phyloP scores from a whole-genome alignment of 2,113 vertebrate species.

The Cavia porcellus region DNA sequence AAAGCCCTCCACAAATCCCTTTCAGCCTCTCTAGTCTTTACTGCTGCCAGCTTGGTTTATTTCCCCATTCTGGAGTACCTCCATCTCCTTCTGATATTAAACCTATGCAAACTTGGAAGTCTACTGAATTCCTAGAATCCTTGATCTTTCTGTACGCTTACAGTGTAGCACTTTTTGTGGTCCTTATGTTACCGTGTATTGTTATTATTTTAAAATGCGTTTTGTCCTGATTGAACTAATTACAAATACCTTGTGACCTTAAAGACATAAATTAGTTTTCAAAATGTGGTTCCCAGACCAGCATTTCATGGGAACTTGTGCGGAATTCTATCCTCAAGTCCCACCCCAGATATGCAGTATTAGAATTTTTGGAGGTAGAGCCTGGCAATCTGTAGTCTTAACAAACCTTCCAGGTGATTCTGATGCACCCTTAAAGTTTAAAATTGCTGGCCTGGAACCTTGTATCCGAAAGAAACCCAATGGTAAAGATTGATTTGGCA shows the following conservation, averaged over 20 bases:
- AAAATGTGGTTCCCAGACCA: neutral
- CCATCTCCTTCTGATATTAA: neutral
- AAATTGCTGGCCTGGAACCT: conserved; percentile 36
- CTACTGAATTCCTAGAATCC: neutral
- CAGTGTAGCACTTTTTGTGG: neutral
- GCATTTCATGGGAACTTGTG: neutral
- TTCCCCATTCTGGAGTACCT: neutral
- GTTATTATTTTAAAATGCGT: conserved; percentile 6
- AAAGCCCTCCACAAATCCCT: neutral
- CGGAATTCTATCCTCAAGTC: neutral
- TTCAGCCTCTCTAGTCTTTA: neutral
- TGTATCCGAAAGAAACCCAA: neutral
- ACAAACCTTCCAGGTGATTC: neutral
- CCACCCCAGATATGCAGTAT: neutral
- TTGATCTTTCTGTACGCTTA: neutral
- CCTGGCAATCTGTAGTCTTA: neutral
- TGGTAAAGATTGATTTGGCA: neutral
- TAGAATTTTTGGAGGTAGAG: neutral
- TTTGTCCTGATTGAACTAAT: neutral
- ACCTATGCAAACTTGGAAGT: neutral
- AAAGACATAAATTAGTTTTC: neutral
- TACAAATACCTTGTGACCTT: neutral
- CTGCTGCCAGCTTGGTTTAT: neutral
- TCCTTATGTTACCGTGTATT: neutral
- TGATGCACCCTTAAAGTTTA: neutral